A percentile compares a stretch with the other conserved stretches of the same genome.
phyloP scores from a whole-genome alignment of 1,140 invertebrate species.

The Popillia japonica region DNA sequence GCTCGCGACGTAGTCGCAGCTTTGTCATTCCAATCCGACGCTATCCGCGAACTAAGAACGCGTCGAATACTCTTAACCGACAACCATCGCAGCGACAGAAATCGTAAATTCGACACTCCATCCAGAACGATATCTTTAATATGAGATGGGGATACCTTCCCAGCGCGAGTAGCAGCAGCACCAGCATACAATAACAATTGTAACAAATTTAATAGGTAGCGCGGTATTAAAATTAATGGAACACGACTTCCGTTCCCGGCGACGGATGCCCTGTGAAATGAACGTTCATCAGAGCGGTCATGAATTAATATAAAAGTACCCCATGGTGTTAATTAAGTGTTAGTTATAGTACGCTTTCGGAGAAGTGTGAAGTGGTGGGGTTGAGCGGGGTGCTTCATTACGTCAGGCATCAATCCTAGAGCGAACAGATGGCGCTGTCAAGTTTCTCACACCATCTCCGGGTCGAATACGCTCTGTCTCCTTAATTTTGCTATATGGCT shows the following conservation, averaged over 20 bases:
- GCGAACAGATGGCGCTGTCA: conserved; percentile 43
- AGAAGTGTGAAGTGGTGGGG: background rate
- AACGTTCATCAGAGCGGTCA: conserved; percentile 43
- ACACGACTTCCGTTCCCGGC: conserved; percentile 40
- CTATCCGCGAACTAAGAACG: background rate
- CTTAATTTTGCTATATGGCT: no score
- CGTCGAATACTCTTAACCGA: no score
- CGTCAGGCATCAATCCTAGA: conserved; percentile 43
- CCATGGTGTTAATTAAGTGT: conserved; percentile 47
- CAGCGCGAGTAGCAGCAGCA: background rate
- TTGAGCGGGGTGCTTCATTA: conserved; percentile 39
- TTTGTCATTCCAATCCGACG: background rate
- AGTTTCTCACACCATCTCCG: background rate
- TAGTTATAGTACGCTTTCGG: conserved; percentile 47
- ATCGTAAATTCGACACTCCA: conserved; percentile 21
- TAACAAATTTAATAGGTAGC: conserved; percentile 37
- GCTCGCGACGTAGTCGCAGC: background rate
- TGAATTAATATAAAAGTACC: conserved; percentile 48
- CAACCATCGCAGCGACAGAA: background rate
- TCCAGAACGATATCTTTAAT: background rate
- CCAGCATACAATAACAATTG: conserved; percentile 30
- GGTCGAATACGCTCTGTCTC: background rate
- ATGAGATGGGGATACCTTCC: no score
- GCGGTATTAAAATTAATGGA: conserved; percentile 43
- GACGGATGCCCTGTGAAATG: conserved; percentile 43